Evolutionary conservation across 2,797 vertebrate genomes (phyloP).

Genomic region (Microctenopoma stevenorrisi): DNA sequence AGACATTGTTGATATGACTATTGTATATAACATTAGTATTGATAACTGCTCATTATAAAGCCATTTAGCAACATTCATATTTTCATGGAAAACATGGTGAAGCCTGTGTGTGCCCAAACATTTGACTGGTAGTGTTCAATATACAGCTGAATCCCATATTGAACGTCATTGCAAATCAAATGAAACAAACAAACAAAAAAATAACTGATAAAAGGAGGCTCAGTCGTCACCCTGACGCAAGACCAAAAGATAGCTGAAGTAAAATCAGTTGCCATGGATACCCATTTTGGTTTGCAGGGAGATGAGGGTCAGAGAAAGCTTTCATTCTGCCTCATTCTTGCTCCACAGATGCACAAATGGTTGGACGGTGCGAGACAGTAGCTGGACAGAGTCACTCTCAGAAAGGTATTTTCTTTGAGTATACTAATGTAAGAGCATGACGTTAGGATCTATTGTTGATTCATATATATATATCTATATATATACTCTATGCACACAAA

Average conservation of each 20-base stretch:
- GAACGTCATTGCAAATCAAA: background rate
- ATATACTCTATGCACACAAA: background rate
- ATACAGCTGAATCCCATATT: background rate
- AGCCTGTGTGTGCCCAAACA: no score
- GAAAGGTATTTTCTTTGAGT: no score
- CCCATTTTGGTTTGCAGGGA: slow-evolving; percentile 28
- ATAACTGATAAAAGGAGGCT: background rate
- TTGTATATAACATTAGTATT: no score
- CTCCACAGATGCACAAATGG: background rate
- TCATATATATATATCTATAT: background rate
- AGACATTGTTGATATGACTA: no score
- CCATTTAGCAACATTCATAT: no score
- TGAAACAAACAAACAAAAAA: background rate
- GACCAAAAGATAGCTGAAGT: slow-evolving; percentile 1
- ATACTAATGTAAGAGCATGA: accelerated
- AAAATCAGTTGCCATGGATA: slow-evolving; percentile 72
- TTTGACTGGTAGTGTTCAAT: background rate
- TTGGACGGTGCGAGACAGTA: background rate
- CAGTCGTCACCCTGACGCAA: slow-evolving; percentile 11
- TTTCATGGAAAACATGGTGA: no score
- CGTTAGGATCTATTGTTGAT: background rate
- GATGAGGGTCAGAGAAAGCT: background rate
- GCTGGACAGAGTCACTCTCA: background rate
- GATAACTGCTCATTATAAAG: no score
- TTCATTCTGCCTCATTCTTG: background rate